Conservation (phyloP, 1,140 invertebrate species). For the Sminthurinus signatus region DNA sequence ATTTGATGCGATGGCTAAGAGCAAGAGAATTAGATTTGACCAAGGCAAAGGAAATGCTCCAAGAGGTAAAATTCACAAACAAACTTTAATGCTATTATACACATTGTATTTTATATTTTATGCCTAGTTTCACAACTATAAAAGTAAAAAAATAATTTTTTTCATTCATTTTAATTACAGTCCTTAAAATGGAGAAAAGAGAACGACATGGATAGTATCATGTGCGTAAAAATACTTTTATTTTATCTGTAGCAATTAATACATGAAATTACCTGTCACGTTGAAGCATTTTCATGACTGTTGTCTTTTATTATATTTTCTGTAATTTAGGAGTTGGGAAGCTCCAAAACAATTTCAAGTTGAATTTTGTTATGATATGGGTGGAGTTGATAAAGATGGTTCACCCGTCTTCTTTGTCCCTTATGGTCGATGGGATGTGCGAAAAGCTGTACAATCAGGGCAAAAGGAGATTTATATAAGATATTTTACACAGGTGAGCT, state of each 20-base stretch:
- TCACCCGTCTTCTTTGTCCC: conserved; percentile 9
- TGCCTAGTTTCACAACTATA: background rate
- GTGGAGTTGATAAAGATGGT: conserved; percentile 18
- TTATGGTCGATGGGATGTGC: conserved; percentile 16
- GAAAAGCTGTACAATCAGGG: conserved; percentile 10
- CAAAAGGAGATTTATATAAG: conserved; percentile 7
- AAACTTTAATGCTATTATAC: background rate
- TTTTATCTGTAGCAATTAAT: background rate
- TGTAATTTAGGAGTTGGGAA: conserved; percentile 5
- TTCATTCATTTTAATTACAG: background rate
- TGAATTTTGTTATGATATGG: conserved; percentile 10
- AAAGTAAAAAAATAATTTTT: no score
- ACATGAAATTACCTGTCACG: background rate
- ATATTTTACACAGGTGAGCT: background rate
- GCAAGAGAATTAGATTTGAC: conserved; percentile 20
- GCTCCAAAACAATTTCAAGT: background rate
- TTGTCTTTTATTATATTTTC: background rate
- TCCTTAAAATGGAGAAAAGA: background rate
- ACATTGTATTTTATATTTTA: background rate
- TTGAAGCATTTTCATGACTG: background rate
- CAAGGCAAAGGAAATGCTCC: background rate
- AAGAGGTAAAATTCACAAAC: conserved; percentile 12
- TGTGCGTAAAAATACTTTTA: background rate
- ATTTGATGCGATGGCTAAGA: conserved; percentile 9
- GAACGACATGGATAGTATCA: background rate